Evolutionary conservation across 2,888 invertebrate genomes (phyloP), one percentile per base, ranked within the genome.

Genomic region (Agrenia bidenticulata): DNA sequence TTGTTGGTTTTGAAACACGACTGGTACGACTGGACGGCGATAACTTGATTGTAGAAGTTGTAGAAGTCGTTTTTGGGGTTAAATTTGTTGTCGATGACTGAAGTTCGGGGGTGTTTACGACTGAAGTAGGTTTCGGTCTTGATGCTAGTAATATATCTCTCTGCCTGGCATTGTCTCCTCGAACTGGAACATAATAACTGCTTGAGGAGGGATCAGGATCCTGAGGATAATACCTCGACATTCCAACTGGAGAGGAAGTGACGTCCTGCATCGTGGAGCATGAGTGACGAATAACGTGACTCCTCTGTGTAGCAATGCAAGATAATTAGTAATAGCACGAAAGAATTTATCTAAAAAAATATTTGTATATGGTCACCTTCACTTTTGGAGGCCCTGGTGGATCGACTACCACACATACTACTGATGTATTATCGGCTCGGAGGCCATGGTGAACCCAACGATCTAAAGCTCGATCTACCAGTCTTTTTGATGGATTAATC

Each of bases 351-450:
- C 5, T 4, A 32, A 11, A 32, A 32, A 4, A 32, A 11, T 32
- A 32, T 7, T 32, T 4, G 32, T 45, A 45, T 15, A 19, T 45
- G 5, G 15, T 45, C 19, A 45, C 79, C 71, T 78, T 77, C 61
- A 78, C 77, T 66, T 87, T 84, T 15, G 90, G 89, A 7, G 88
- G 91, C 0, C 92, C 92, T 0, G 92, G 89, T 51, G 93, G 93
- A 81, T 95, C 94, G 69, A 95, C 82, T 86, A 96, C 90, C 21
- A 97, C 83, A 0, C 92, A 90, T 21, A 98, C 91, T 53, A 94
- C 95, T 15, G 94, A 94, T 0, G 96, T 94, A 80, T 98, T 98
- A 81, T 98, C 98, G 0, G 98, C 97, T 42, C 96, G 86, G 85
- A 95, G 87, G 78, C 89, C 86, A 5, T 91, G 89, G 55, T 84